phyloP scores from a whole-genome alignment of 2,797 vertebrate genomes.

The Gobio occitaniae region DNA sequence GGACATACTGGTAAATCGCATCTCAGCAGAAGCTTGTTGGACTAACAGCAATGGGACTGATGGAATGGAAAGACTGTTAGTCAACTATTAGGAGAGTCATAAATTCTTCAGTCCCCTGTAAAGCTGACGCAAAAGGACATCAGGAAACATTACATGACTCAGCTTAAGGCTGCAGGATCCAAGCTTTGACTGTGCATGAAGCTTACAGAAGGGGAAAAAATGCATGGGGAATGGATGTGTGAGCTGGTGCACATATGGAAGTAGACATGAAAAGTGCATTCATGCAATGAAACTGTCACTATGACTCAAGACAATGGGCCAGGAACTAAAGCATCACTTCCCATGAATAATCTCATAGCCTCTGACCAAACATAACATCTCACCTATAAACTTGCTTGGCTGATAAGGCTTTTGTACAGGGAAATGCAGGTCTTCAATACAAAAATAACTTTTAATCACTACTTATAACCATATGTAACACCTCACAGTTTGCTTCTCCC shows the following conservation, averaged over 20 bases:
- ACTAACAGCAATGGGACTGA: conserved; percentile 30
- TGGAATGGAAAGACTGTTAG: conserved; percentile 44
- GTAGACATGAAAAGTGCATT: conserved; percentile 7
- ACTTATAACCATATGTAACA: background rate
- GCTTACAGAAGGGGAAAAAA: background rate
- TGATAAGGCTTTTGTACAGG: background rate
- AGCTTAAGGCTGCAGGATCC: background rate
- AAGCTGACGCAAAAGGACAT: conserved; percentile 10
- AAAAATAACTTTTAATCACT: conserved; percentile 3
- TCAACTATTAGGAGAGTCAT: conserved; percentile 49
- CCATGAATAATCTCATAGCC: background rate
- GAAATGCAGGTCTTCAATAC: background rate
- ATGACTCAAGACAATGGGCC: background rate
- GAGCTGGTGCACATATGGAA: conserved; percentile 5
- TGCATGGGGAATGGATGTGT: background rate
- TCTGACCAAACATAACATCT: background rate
- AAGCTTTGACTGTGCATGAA: background rate
- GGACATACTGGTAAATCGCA: background rate
- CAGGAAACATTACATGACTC: conserved; percentile 26
- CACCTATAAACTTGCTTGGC: background rate
- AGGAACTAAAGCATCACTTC: background rate
- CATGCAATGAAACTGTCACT: background rate
- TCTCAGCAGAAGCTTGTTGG: conserved; percentile 24
- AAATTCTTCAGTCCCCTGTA: conserved; percentile 43
- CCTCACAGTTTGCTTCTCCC: conserved; percentile 13